Conservation (phyloP, 2,888 invertebrate genomes). For the Dyspetes luteomarginatus region DNA sequence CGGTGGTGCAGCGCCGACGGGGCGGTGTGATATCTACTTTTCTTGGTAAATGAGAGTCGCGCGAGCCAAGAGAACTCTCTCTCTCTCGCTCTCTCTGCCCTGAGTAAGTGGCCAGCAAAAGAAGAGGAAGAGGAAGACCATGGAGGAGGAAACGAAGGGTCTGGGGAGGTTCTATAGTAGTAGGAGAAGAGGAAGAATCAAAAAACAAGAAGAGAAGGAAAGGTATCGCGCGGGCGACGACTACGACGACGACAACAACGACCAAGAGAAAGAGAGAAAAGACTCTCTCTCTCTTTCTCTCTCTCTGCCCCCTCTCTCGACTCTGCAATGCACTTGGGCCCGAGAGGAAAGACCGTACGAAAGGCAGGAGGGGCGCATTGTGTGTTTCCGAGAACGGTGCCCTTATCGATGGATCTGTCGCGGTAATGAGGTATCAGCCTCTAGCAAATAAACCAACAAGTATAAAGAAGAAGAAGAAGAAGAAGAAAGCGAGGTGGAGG, state of each 20-base stretch:
- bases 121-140: conserved; percentile 43
- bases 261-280: conserved; percentile 43
- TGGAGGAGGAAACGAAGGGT: conserved; percentile 51
- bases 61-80: conserved; percentile 39
- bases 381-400: conserved; percentile 82
- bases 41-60: conserved; percentile 66
- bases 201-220: conserved; percentile 47
- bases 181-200: conserved; percentile 52
- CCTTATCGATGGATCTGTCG: conserved; percentile 83
- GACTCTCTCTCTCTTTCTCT: not conserved
- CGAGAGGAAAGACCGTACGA: conserved; percentile 52
- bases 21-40: conserved; percentile 66
- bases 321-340: conserved; percentile 55
- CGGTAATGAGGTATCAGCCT: conserved; percentile 83
- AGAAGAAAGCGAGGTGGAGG: conserved; percentile 45
- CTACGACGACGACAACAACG: conserved; percentile 48
- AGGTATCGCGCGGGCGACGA: conserved; percentile 57
- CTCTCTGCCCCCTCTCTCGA: conserved; percentile 7
- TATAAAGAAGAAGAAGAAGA: conserved; percentile 70
- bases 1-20: conserved; percentile 57
- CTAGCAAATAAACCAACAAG: conserved; percentile 82
- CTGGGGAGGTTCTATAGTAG: conserved; percentile 41
- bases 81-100: conserved; percentile 21
- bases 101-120: conserved; percentile 55
- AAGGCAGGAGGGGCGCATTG: conserved; percentile 77